phyloP scores from a whole-genome alignment of 2,113 vertebrate genomes.

The Cheirogaleus medius region DNA sequence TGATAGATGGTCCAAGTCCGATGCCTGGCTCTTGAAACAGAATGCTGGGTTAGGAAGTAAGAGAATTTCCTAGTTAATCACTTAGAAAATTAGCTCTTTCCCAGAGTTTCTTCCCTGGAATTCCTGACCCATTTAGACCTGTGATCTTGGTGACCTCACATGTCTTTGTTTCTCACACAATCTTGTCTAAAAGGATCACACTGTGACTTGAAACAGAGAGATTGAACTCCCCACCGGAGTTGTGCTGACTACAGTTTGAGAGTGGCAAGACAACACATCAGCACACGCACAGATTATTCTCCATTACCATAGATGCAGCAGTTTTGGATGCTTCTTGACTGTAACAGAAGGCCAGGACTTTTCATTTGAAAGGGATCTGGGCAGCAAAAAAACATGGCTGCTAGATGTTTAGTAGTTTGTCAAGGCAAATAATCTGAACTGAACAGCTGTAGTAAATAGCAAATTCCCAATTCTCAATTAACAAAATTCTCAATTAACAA shows the following conservation, averaged over 20 bases:
- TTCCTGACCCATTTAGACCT: conserved; percentile 68
- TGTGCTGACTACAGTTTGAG: not conserved
- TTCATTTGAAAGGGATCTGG: conserved; percentile 52
- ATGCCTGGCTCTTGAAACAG: conserved; percentile 71
- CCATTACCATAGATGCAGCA: not conserved
- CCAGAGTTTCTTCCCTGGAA: conserved; percentile 68
- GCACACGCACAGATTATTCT: not conserved
- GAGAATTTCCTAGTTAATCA: conserved; percentile 74
- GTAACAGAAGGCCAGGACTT: conserved; percentile 61
- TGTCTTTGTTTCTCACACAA: conserved; percentile 66
- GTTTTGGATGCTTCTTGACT: conserved; percentile 52
- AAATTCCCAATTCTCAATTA: conserved; percentile 67
- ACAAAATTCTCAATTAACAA: conserved; percentile 70
- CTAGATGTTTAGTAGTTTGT: conserved; percentile 63
- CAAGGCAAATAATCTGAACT: conserved; percentile 67
- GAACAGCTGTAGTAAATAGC: conserved; percentile 66
- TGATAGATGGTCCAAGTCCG: conserved; percentile 53
- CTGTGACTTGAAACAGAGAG: conserved; percentile 43
- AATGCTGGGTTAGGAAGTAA: conserved; percentile 71
- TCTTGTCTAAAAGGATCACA: conserved; percentile 62
- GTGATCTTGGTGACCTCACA: conserved; percentile 64
- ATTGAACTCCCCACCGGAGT: not conserved
- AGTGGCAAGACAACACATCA: not conserved
- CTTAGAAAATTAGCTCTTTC: conserved; percentile 79
- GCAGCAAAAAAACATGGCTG: conserved; percentile 37